phyloP scores from a whole-genome alignment of 2,888 invertebrate genomes.

The Catocala nupta region DNA sequence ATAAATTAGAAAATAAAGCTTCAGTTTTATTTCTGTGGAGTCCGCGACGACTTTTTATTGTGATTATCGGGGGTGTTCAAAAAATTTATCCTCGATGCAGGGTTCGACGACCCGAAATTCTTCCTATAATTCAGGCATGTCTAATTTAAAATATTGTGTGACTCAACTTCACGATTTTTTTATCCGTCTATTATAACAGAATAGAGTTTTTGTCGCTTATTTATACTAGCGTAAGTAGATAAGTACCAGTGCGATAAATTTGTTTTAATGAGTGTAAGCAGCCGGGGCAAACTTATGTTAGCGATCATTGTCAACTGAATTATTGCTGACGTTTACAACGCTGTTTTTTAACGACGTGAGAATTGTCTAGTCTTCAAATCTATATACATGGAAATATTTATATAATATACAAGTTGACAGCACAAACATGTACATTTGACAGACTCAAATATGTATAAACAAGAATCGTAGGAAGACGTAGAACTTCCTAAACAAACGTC shows the following conservation, averaged over 20 bases:
- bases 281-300: slow-evolving; percentile 40
- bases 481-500: slow-evolving; percentile 36
- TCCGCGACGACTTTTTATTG: slow-evolving; percentile 70
- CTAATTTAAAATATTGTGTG: slow-evolving; percentile 67
- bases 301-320: slow-evolving; percentile 51
- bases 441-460: slow-evolving; percentile 32
- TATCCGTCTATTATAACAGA: slow-evolving; percentile 21
- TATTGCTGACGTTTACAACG: slow-evolving; percentile 46
- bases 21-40: slow-evolving; percentile 69
- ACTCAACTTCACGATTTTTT: slow-evolving; percentile 56
- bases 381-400: slow-evolving; percentile 20
- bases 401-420: slow-evolving; percentile 38
- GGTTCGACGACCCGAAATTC: slow-evolving; percentile 76
- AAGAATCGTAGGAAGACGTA: slow-evolving; percentile 28
- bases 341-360: too few species aligned
- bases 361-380: too few species aligned
- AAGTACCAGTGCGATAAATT: slow-evolving; percentile 48
- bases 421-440: slow-evolving; percentile 26
- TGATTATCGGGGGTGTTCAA: slow-evolving; percentile 73
- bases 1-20: slow-evolving; percentile 81
- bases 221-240: slow-evolving; percentile 46
- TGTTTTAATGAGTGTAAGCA: slow-evolving; percentile 46
- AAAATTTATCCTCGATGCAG: slow-evolving; percentile 56
- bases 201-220: slow-evolving; percentile 47
- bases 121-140: slow-evolving; percentile 68